These are phyloP conservation scores for Scaptomyza pallida DNA, from an alignment of 1,140 invertebrate genomes.

Conservation along the genomic window DNA sequence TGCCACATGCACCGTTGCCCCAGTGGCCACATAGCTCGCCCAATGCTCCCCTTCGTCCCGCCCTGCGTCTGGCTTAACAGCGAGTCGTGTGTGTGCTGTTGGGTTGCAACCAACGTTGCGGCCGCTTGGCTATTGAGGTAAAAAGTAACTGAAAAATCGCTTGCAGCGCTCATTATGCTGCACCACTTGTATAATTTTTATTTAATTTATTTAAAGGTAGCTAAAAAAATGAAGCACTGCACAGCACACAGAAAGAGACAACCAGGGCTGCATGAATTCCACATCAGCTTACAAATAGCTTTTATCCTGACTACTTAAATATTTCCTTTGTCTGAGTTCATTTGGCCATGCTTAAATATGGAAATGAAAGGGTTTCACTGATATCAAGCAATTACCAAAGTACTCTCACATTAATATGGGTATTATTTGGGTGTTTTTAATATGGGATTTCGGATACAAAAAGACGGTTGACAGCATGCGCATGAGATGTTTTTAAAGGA, in stretches of 20 bases:
- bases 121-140: conserved; percentile 73
- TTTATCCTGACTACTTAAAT: background rate
- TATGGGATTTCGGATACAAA: too few species aligned
- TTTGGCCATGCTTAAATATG: background rate
- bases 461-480: too few species aligned
- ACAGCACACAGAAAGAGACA: background rate
- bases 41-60: conserved; percentile 1
- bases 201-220: conserved; percentile 82
- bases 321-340: background rate
- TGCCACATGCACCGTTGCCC: conserved; percentile 78
- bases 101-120: conserved; percentile 45
- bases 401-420: too few species aligned
- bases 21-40: conserved; percentile 56
- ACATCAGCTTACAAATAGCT: background rate
- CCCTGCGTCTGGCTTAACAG: background rate
- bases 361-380: background rate
- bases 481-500: too few species aligned
- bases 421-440: too few species aligned
- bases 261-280: conserved; percentile 34
- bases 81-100: conserved; percentile 9
- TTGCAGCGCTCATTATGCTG: conserved; percentile 78
- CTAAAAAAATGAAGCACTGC: conserved; percentile 57
- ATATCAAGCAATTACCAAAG: background rate
- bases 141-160: conserved; percentile 79
- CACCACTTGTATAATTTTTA: conserved; percentile 80